These are phyloP conservation scores for Brachionus angularis DNA, from an alignment of 1,140 invertebrate species.

Conservation along the genomic window DNA sequence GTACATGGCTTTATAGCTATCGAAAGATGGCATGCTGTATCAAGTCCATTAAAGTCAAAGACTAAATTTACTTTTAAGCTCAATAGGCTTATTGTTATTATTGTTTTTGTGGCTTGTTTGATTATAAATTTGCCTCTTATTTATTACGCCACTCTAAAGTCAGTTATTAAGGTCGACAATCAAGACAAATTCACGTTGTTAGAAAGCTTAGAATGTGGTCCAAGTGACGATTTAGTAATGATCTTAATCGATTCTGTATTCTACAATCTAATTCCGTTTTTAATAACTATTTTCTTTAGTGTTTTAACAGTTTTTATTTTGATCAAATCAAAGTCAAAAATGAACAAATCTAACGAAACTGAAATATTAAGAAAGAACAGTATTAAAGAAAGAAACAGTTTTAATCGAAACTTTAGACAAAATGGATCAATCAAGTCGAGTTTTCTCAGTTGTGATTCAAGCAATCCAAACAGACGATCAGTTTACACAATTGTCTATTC, in stretches of 20 bases:
- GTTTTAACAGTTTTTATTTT: background rate
- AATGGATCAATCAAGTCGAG: background rate
- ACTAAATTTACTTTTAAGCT: conserved; percentile 1
- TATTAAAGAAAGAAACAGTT: background rate
- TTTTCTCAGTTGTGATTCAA: too few relatives aligned
- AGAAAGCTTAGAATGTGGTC: too few relatives aligned
- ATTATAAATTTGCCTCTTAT: background rate
- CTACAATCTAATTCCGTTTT: conserved; percentile 15
- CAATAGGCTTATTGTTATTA: background rate
- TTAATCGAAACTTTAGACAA: background rate
- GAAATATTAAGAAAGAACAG: conserved; percentile 14
- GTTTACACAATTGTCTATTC: too few relatives aligned
- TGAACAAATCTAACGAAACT: conserved; percentile 23
- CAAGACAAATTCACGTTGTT: too few relatives aligned
- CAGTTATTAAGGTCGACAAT: too few relatives aligned
- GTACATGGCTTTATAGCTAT: conserved; percentile 25
- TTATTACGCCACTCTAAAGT: background rate
- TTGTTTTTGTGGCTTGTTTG: background rate
- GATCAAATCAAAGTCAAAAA: background rate
- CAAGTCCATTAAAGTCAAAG: conserved; percentile 3
- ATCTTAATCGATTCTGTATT: conserved; percentile 11
- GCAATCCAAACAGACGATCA: too few relatives aligned
- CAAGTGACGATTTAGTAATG: background rate
- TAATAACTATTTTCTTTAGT: conserved; percentile 20
- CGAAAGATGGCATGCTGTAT: conserved; percentile 6